Conservation (phyloP, 2,888 invertebrate genomes). For the Lacanobia oleracea region DNA sequence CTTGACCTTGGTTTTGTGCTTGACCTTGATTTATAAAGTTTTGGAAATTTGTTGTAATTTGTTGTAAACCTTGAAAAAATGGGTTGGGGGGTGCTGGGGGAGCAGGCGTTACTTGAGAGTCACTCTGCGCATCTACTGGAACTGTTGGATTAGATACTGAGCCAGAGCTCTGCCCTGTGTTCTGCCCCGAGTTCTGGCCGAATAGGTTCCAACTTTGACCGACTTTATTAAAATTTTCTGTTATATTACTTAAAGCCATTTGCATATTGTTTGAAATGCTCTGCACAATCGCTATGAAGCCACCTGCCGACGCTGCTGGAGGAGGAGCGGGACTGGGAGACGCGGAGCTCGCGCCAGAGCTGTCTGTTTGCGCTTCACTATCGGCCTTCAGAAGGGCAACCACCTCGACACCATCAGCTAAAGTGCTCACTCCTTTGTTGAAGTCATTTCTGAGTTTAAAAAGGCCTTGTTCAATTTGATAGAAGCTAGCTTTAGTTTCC, state of each 20-base stretch:
- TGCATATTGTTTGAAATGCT: background rate
- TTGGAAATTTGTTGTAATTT: background rate
- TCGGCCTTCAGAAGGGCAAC: constrained; percentile 75
- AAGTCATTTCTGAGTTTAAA: constrained; percentile 78
- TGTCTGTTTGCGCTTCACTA: constrained; percentile 51
- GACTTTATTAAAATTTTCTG: constrained; percentile 43
- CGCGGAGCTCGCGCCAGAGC: constrained; percentile 21
- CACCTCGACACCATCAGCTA: constrained; percentile 77
- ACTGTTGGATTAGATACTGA: background rate
- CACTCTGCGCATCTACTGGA: constrained; percentile 29
- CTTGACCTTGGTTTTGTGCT: constrained; percentile 8
- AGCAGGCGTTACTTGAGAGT: constrained; percentile 41
- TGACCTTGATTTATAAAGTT: background rate
- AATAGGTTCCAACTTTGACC: background rate
- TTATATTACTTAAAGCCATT: background rate
- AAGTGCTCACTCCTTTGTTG: constrained; percentile 74
- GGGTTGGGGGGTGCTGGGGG: background rate
- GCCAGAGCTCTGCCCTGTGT: too few species aligned
- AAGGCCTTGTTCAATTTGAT: constrained; percentile 70
- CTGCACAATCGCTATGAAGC: fast-evolving
- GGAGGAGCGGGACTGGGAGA: constrained; percentile 18
- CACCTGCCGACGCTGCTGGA: background rate
- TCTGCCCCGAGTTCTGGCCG: background rate
- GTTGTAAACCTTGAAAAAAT: background rate
- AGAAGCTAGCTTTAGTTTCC: constrained; percentile 66